Base-by-base conservation (phyloP, 2,888 invertebrate species). In the Cryptus armator region DNA sequence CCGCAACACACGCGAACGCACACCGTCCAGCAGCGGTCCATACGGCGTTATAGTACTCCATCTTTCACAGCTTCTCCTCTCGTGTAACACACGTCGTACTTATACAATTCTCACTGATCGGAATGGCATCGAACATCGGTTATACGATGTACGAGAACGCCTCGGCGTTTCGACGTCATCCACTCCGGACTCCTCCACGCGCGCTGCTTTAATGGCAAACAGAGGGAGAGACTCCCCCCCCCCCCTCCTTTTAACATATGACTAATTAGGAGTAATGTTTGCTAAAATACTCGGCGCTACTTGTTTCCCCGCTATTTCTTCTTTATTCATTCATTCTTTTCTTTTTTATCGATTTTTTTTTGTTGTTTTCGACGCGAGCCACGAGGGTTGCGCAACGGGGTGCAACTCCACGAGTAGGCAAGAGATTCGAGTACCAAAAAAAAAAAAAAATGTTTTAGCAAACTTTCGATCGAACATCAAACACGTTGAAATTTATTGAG, bases 261-360 rank as follows among this genome's bases (percentile, higher is more conserved):
- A 67, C 67, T 67, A 67, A 67, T 67, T 67, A 67, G 12, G 44
- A 67, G 14, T 43, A 46, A 10, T 67, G 44, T 67, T 67, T 67
- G 67, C 67, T 44, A 44, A 10, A 56, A 56, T 67, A 10, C 12
- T 46, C 46, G 66, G 44, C 66, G n/a, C 7, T 66, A 19, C 29
- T 24, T 59, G 10, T 24, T 29, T 59, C 12, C 14, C 32, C 29
- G 24, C 29, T 29, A 9, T 37, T 37, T 37, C 7, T 37, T 37
- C 37, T 37, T 5, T 9, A 37, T 9, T 37, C 5, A 37, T 66
- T 66, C 16, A 43, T 16, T 19, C 10, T 19, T 19, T 67, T 67
- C 16, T 44, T 67, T 12, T 44, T 37, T 66, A 24, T 24, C 24
- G 24, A 24, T 44, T 19, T 66, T 44, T 24, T 24, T 19, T 66